A percentile compares a stretch with the other conserved stretches of the same genome.
phyloP scores from a whole-genome alignment of 2,113 vertebrate species.

The Lichenostomus cassidix region DNA sequence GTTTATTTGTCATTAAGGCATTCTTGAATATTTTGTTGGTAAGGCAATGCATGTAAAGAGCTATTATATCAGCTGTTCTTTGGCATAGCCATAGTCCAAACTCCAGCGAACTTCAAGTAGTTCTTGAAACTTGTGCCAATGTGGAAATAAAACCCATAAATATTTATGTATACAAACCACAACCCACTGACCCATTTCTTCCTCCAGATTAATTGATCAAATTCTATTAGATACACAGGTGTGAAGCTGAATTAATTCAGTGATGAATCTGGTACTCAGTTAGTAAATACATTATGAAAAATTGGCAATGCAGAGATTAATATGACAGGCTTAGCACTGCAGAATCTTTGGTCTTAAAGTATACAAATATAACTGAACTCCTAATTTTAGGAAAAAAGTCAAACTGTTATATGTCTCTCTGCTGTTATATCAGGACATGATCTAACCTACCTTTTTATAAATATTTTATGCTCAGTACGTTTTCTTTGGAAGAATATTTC shows the following conservation, averaged over 20 bases:
- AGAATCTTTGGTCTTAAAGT: background rate
- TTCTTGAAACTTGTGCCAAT: background rate
- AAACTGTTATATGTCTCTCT: background rate
- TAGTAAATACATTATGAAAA: background rate
- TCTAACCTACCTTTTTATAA: background rate
- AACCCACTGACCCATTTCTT: background rate
- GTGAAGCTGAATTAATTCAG: background rate
- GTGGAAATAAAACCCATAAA: background rate
- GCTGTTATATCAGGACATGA: background rate
- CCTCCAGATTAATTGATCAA: background rate
- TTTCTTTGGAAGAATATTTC: background rate
- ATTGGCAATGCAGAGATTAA: background rate
- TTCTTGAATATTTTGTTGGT: background rate
- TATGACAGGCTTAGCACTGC: background rate
- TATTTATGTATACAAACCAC: background rate
- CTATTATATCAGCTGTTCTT: background rate
- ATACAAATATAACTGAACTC: background rate
- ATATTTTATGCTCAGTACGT: background rate
- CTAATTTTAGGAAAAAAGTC: background rate
- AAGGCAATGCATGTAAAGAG: background rate
- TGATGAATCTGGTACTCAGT: background rate
- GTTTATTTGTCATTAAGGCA: background rate
- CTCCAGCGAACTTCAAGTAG: background rate
- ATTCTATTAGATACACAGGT: background rate
- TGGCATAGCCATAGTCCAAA: fast-evolving